Evolutionary conservation across 2,888 invertebrate genomes (phyloP).

Genomic region (Lacanobia wlatinum): DNA sequence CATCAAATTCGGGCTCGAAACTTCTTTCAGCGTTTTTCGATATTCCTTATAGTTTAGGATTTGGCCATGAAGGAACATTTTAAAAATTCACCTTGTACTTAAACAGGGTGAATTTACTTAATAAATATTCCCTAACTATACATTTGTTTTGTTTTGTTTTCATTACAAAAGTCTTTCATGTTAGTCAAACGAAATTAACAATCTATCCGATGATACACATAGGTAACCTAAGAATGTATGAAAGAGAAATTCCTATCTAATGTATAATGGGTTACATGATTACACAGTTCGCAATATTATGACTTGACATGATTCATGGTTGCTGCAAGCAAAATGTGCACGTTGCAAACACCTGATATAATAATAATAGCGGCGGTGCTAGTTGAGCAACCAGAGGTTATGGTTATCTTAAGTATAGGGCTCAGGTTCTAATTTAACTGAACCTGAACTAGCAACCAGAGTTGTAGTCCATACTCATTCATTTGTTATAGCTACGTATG

Average conservation of each 20-base stretch:
- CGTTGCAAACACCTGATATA: constrained; percentile 18
- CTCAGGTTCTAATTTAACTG: neutral
- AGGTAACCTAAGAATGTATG: neutral
- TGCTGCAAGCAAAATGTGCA: neutral
- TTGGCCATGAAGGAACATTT: no score
- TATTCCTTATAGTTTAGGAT: no score
- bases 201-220: neutral
- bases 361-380: constrained; percentile 20
- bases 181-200: no score
- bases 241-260: constrained; percentile 20
- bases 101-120: no score
- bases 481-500: neutral
- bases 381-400: constrained; percentile 10
- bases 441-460: constrained; percentile 23
- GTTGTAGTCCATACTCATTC: neutral
- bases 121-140: no score
- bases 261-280: constrained; percentile 15
- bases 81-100: no score
- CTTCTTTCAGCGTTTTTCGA: no score
- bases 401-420: neutral
- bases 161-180: neutral
- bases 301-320: constrained; percentile 9
- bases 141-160: neutral
- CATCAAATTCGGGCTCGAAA: no score
- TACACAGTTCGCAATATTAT: neutral